Evolutionary conservation across 2,888 invertebrate species (phyloP).

Genomic region (Eristalinus aeneus): DNA sequence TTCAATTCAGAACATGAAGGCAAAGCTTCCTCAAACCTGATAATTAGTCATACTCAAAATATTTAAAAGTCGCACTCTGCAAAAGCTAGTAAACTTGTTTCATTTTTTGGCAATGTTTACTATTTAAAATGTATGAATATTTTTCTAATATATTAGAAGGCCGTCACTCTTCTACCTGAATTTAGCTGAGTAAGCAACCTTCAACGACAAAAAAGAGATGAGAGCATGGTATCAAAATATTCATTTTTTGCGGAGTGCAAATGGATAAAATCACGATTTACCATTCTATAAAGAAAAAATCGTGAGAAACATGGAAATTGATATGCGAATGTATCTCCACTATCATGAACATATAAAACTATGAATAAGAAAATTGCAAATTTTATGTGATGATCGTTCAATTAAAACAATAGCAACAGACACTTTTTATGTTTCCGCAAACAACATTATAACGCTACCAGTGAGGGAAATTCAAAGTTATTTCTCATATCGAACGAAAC

Average conservation of each 20-base stretch:
- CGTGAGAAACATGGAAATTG: not conserved
- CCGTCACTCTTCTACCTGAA: no score
- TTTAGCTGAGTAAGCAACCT: no score
- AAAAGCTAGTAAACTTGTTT: no score
- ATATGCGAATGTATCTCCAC: not conserved
- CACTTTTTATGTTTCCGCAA: not conserved
- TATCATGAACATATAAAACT: not conserved
- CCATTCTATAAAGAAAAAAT: not conserved
- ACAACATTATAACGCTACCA: not conserved
- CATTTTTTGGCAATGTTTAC: no score
- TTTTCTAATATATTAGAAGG: no score
- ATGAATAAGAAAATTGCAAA: not conserved
- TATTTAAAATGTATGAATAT: no score
- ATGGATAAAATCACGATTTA: not conserved
- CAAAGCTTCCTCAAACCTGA: no score
- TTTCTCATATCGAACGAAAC: not conserved
- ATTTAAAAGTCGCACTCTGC: no score
- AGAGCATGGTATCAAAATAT: no score
- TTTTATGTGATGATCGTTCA: not conserved
- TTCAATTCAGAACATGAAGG: no score
- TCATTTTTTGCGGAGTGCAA: not conserved
- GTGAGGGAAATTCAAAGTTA: not conserved
- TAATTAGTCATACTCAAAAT: no score
- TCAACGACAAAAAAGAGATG: no score
- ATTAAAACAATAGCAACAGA: not conserved